Conservation (phyloP, 1,140 invertebrate species). For the Drosophila ohnishii region DNA sequence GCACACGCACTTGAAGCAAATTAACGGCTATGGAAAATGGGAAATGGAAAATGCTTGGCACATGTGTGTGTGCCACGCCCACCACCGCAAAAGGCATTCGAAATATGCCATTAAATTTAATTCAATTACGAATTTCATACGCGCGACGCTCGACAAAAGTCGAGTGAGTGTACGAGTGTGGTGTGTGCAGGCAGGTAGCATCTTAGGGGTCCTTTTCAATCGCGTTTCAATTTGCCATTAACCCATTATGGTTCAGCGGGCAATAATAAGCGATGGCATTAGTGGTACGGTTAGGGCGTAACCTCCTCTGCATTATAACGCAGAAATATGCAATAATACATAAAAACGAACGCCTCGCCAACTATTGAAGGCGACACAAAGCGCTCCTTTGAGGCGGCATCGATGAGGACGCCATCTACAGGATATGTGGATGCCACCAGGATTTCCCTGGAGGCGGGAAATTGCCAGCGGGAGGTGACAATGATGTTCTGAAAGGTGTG, state of each 20-base stretch:
- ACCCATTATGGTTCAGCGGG: constrained; percentile 76
- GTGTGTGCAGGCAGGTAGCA: constrained; percentile 13
- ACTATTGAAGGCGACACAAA: constrained; percentile 78
- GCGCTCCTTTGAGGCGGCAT: constrained; percentile 62
- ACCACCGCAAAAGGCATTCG: constrained; percentile 47
- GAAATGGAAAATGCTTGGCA: constrained; percentile 36
- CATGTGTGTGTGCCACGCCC: constrained; percentile 40
- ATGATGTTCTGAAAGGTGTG: constrained; percentile 60
- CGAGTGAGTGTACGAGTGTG: background rate
- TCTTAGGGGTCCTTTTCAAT: constrained; percentile 55
- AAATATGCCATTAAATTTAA: constrained; percentile 81
- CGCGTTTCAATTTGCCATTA: constrained; percentile 79
- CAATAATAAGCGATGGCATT: constrained; percentile 65
- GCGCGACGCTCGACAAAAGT: constrained; percentile 23
- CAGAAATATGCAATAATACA: constrained; percentile 78
- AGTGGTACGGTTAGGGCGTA: constrained; percentile 16
- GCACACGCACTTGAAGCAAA: constrained; percentile 65
- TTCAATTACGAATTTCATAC: constrained; percentile 79
- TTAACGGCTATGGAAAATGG: constrained; percentile 56
- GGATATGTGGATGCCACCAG: constrained; percentile 36
- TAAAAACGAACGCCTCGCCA: constrained; percentile 63
- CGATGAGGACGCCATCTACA: background rate
- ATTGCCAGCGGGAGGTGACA: constrained; percentile 49
- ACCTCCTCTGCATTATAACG: constrained; percentile 33
- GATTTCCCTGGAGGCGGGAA: constrained; percentile 37